Evolutionary conservation across 2,113 vertebrate species (phyloP).

Genomic region (Lagenorhynchus albirostris): DNA sequence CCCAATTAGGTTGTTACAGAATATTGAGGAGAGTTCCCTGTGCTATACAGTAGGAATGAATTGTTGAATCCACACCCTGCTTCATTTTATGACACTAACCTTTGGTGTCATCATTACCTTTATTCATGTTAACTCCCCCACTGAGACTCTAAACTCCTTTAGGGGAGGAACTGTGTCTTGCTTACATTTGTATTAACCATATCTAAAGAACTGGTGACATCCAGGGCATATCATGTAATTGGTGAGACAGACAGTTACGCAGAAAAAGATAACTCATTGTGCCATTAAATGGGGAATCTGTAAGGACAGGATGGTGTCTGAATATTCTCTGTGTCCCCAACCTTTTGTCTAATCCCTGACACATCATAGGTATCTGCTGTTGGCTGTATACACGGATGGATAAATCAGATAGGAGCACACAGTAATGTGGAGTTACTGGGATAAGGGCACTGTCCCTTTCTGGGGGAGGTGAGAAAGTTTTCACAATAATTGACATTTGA

Average conservation of each 20-base stretch:
- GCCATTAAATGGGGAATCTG: background rate
- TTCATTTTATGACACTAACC: background rate
- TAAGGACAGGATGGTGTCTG: background rate
- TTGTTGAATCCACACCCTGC: background rate
- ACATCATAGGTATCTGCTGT: background rate
- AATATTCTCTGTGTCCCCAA: background rate
- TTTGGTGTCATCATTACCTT: background rate
- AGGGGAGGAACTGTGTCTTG: background rate
- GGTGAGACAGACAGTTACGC: background rate
- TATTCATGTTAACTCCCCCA: background rate
- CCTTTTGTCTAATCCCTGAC: no score
- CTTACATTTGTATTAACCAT: background rate
- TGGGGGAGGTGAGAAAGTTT: background rate
- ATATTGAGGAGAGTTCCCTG: no score
- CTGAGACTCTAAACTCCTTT: background rate
- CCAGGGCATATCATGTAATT: background rate
- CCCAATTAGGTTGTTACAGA: no score
- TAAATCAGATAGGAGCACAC: background rate
- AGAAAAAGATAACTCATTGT: background rate
- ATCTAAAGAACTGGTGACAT: background rate
- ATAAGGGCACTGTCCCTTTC: background rate
- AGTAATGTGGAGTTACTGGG: fast-evolving
- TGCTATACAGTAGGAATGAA: background rate
- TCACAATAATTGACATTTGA: background rate
- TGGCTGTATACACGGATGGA: background rate